Evolutionary conservation across 2,797 vertebrate genomes (phyloP).

Genomic region (Sphenopsis melanotis): DNA sequence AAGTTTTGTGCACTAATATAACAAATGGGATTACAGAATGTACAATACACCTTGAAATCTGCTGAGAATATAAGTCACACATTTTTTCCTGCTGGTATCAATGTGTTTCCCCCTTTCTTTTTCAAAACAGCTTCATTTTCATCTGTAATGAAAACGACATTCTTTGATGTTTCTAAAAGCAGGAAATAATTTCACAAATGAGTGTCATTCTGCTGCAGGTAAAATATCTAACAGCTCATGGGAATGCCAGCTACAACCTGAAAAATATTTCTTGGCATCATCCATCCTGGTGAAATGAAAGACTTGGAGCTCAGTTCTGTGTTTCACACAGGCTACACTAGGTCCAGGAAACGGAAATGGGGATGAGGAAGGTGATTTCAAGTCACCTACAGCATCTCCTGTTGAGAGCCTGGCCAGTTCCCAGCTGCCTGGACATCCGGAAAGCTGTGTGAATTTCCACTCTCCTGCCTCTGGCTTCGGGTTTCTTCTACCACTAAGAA

Average conservation of each 20-base stretch:
- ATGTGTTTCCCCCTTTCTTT: slow-evolving; percentile 6
- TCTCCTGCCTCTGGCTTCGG: not conserved
- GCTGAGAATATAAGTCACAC: not conserved
- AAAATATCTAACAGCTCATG: slow-evolving; percentile 19
- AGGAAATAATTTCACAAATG: slow-evolving; percentile 52
- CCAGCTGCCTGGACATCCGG: not conserved
- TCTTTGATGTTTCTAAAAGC: slow-evolving; percentile 50
- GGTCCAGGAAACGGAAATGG: slow-evolving; percentile 29
- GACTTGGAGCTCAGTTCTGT: not conserved
- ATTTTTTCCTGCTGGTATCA: slow-evolving; percentile 20
- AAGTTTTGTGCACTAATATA: not conserved
- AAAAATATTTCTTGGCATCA: slow-evolving; percentile 43
- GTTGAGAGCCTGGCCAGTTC: not conserved
- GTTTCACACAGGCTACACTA: not conserved
- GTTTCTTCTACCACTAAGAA: not conserved
- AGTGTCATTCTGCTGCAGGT: slow-evolving; percentile 34
- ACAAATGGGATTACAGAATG: not conserved
- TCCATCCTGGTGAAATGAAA: not conserved
- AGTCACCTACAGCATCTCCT: slow-evolving; percentile 29
- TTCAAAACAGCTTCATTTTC: not conserved
- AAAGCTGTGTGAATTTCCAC: not conserved
- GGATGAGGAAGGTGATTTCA: slow-evolving; percentile 2
- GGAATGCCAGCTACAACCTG: slow-evolving; percentile 11
- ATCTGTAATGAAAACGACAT: not conserved
- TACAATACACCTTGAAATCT: not conserved